Conservation (phyloP, 2,797 vertebrate species). For the Darevskia mixta region DNA sequence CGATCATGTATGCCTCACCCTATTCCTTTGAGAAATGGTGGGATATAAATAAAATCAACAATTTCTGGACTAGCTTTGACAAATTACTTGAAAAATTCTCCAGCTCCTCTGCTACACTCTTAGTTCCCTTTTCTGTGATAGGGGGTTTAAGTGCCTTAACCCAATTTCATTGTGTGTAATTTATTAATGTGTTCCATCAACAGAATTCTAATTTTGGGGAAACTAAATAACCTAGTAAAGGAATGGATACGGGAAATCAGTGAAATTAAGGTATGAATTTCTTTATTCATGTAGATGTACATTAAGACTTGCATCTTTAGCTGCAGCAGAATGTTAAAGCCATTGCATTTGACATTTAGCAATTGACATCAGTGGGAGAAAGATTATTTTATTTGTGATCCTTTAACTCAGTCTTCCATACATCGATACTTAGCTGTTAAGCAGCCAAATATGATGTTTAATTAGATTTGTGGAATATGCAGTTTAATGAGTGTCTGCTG, state of each 20-base stretch:
- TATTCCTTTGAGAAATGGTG: not conserved
- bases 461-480: not conserved
- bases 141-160: not conserved
- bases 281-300: not conserved
- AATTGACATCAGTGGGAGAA: not conserved
- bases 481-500: not conserved
- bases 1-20: not conserved
- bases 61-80: not conserved
- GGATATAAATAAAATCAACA: not conserved
- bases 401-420: not conserved
- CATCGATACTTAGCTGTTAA: not conserved
- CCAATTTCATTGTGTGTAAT: slow-evolving; percentile 2
- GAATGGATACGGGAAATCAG: slow-evolving; percentile 92
- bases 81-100: not conserved
- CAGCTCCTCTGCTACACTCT: not conserved
- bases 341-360: not conserved
- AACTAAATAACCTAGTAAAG: slow-evolving; percentile 88
- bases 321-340: not conserved
- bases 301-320: not conserved
- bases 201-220: slow-evolving; percentile 91
- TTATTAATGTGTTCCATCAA: slow-evolving; percentile 65
- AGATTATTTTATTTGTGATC: not conserved
- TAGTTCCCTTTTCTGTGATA: not conserved
- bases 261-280: slow-evolving; percentile 85
- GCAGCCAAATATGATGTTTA: not conserved